Conservation (phyloP, 2,113 vertebrate species). For the Todiramphus chloris region DNA sequence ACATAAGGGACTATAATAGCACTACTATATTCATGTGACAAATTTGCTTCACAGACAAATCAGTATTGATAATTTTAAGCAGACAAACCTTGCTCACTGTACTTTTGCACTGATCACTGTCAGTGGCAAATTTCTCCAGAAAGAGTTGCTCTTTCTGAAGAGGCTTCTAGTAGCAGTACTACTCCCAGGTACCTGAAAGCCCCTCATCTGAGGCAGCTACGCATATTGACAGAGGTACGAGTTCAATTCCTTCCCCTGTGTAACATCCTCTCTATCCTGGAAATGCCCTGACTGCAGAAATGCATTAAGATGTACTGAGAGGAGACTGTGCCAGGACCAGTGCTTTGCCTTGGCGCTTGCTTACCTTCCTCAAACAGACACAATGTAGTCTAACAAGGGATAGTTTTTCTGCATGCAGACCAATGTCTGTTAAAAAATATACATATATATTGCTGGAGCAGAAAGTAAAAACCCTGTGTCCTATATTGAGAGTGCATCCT, state of each 20-base stretch:
- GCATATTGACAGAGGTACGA: fast-evolving
- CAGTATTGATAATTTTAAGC: not conserved
- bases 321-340: not conserved
- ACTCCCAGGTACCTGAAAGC: too few relatives aligned
- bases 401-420: not conserved
- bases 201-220: fast-evolving
- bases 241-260: not conserved
- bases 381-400: not conserved
- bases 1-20: fast-evolving
- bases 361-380: not conserved
- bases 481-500: not conserved
- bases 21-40: not conserved
- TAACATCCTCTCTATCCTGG: not conserved
- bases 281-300: not conserved
- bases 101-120: not conserved
- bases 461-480: not conserved
- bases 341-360: not conserved
- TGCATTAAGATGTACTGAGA: too few relatives aligned
- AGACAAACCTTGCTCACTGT: not conserved
- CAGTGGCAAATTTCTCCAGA: not conserved
- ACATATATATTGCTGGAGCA: not conserved
- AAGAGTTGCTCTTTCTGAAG: not conserved
- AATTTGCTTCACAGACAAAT: not conserved
- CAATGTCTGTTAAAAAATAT: not conserved
- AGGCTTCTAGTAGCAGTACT: fast-evolving